Percentiles rank a stretch among this genome's conserved stretches.
These are phyloP conservation scores for Galagoides demidoff DNA, from an alignment of 2,797 vertebrate species.

Conservation along the genomic window DNA sequence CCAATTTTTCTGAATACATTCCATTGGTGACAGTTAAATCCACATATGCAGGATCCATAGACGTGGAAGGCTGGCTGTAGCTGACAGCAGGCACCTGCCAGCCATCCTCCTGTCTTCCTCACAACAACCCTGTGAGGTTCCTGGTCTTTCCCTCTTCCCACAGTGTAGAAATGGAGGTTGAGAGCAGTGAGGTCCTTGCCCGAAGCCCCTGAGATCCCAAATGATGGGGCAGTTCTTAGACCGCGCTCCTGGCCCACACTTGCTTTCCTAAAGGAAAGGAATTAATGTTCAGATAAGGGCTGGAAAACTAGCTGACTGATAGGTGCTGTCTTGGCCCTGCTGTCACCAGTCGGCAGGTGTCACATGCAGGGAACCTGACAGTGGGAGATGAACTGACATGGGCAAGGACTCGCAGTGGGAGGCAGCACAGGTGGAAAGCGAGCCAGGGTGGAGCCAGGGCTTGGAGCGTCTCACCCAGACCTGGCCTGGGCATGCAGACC, in stretches of 20 bases:
- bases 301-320: background rate
- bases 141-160: background rate
- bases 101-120: background rate
- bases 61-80: background rate
- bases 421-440: background rate
- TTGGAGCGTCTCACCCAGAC: background rate
- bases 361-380: background rate
- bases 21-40: background rate
- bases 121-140: background rate
- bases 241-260: background rate
- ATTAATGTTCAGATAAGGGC: background rate
- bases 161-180: background rate
- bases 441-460: rapidly evolving
- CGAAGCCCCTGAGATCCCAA: background rate
- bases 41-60: background rate
- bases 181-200: background rate
- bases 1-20: background rate
- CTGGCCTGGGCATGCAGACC: background rate
- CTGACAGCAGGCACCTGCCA: background rate
- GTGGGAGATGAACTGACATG: background rate
- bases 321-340: background rate
- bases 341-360: background rate
- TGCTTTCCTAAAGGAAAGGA: background rate
- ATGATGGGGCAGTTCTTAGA: background rate
- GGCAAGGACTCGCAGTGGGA: background rate